A percentile compares a stretch with the other conserved stretches of the same genome.
Conservation (phyloP, 2,113 vertebrate genomes). For the Pteropus alecto region DNA sequence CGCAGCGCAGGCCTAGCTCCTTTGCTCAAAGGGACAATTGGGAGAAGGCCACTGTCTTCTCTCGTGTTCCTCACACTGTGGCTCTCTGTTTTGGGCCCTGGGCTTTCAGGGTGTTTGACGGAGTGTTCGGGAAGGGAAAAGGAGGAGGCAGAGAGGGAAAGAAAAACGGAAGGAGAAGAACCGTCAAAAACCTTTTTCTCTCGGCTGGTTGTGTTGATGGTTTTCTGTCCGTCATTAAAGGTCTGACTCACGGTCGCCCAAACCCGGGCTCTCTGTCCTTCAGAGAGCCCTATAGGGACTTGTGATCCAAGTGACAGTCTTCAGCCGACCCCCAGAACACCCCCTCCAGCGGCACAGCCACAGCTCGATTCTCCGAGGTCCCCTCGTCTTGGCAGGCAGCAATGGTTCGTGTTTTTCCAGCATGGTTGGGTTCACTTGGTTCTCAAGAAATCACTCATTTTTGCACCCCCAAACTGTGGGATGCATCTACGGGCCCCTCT, state of each 20-base stretch:
- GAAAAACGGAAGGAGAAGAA: background rate
- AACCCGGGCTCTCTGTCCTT: background rate
- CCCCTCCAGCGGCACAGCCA: background rate
- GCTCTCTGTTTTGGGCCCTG: background rate
- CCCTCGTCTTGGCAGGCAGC: background rate
- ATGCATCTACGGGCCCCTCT: background rate
- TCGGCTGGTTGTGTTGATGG: background rate
- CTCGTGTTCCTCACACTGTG: background rate
- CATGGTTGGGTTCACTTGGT: background rate
- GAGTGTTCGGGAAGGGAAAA: background rate
- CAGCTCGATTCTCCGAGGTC: background rate
- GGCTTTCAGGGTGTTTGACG: background rate
- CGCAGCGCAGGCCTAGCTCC: background rate
- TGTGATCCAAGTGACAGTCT: background rate
- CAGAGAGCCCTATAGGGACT: background rate
- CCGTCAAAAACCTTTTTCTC: background rate
- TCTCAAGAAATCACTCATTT: background rate
- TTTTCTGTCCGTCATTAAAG: background rate
- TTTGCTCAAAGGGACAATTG: background rate
- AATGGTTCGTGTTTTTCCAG: background rate
- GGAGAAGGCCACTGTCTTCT: background rate
- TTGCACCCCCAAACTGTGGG: background rate
- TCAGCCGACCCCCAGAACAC: background rate
- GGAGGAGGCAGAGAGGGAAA: background rate
- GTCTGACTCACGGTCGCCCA: background rate